A percentile compares a stretch with the other conserved stretches of the same genome.
Conservation (phyloP, 2,113 vertebrate species). For the human region DNA sequence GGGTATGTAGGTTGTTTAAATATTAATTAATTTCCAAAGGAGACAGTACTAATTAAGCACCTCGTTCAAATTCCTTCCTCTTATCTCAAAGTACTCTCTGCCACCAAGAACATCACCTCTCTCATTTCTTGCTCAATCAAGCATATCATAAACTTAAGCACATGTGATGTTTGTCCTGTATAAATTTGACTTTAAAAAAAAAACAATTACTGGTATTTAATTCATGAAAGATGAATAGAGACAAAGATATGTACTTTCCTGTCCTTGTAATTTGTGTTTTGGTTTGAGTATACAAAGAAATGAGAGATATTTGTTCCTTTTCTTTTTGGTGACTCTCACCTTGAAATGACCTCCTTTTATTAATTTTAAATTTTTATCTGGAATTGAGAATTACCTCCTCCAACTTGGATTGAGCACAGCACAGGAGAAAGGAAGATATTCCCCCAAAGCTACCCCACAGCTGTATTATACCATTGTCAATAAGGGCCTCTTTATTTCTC, state of each 20-base stretch:
- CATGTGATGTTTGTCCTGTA: not conserved
- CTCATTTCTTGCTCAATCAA: not conserved
- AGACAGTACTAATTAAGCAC: not conserved
- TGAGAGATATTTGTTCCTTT: not conserved
- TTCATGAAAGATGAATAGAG: not conserved
- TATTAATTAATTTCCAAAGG: not conserved
- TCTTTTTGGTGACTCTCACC: not conserved
- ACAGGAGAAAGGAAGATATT: not conserved
- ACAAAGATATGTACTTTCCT: not conserved
- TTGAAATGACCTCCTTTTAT: not conserved
- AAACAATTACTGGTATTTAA: not conserved
- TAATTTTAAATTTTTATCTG: not conserved
- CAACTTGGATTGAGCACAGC: not conserved
- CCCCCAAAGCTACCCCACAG: not conserved
- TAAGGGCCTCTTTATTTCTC: not conserved
- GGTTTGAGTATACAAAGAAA: not conserved
- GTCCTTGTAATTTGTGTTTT: not conserved
- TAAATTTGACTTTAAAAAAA: conserved; percentile 4
- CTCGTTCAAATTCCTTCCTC: not conserved
- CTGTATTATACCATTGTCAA: not conserved
- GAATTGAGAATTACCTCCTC: not conserved
- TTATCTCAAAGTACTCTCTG: not conserved
- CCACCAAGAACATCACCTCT: not conserved
- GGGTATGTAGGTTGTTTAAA: not conserved
- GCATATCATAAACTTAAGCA: not conserved